Percentiles rank a stretch among this genome's conserved stretches.
These are phyloP conservation scores for Cantharis nigra DNA, from an alignment of 2,888 invertebrate species.

Conservation along the genomic window DNA sequence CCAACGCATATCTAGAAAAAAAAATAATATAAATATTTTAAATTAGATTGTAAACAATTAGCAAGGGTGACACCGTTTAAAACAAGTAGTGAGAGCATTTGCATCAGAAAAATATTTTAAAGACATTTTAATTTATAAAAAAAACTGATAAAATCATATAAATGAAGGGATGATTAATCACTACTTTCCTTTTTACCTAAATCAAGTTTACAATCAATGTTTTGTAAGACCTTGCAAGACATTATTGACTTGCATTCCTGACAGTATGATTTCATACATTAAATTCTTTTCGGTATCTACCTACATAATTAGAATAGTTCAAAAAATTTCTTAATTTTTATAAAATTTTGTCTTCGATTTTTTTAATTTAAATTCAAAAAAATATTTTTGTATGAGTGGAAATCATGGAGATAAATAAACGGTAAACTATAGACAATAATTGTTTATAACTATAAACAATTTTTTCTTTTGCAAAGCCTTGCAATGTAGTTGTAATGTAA, in stretches of 20 bases:
- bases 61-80: neutral
- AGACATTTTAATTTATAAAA: neutral
- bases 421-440: no score
- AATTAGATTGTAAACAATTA: neutral
- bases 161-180: neutral
- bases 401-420: no score
- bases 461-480: no score
- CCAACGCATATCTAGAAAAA: constrained; percentile 66
- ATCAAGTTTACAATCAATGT: neutral
- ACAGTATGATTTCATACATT: neutral
- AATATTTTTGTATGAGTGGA: no score
- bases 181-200: neutral
- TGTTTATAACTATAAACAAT: no score
- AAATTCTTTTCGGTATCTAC: neutral
- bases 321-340: neutral
- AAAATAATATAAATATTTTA: neutral
- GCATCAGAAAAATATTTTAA: neutral
- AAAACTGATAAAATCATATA: neutral
- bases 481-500: no score
- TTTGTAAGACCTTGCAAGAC: neutral
- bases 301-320: neutral
- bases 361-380: no score
- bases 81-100: neutral
- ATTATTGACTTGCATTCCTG: neutral
- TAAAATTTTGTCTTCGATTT: no score